Evolutionary conservation across 2,797 vertebrate species (phyloP).

Genomic region (Characodon lateralis): DNA sequence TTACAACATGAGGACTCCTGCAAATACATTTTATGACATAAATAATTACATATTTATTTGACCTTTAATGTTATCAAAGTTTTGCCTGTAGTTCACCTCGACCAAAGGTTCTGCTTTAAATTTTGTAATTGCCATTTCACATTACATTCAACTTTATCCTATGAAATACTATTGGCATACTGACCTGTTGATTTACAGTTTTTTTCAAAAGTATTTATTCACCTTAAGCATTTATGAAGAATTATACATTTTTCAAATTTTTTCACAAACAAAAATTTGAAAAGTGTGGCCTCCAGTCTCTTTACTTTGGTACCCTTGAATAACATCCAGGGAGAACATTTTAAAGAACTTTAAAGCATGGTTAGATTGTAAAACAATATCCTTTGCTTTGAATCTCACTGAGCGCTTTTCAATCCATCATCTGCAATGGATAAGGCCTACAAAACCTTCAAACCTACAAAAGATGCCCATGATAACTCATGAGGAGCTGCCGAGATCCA

Average conservation of each 20-base stretch:
- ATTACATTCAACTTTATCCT: no score
- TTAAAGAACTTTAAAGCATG: neutral
- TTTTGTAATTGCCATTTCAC: neutral
- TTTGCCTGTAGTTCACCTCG: neutral
- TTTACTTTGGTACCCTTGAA: no score
- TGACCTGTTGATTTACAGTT: neutral
- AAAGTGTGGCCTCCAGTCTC: no score
- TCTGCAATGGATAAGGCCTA: neutral
- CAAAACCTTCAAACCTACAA: neutral
- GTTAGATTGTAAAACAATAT: neutral
- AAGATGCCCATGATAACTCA: no score
- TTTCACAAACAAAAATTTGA: no score
- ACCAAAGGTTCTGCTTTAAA: conserved; percentile 13
- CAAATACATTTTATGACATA: conserved; percentile 21
- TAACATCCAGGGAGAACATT: no score
- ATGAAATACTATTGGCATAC: neutral
- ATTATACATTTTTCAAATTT: no score
- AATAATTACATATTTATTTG: conserved; percentile 5
- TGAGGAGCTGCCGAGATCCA: neutral
- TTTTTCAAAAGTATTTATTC: neutral
- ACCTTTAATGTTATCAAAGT: conserved; percentile 1
- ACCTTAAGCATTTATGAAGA: no score
- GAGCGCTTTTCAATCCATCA: no score
- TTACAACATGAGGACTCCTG: neutral
- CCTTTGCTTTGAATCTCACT: neutral